Conservation (phyloP, 2,797 vertebrate species). For the Myotis myotis region DNA sequence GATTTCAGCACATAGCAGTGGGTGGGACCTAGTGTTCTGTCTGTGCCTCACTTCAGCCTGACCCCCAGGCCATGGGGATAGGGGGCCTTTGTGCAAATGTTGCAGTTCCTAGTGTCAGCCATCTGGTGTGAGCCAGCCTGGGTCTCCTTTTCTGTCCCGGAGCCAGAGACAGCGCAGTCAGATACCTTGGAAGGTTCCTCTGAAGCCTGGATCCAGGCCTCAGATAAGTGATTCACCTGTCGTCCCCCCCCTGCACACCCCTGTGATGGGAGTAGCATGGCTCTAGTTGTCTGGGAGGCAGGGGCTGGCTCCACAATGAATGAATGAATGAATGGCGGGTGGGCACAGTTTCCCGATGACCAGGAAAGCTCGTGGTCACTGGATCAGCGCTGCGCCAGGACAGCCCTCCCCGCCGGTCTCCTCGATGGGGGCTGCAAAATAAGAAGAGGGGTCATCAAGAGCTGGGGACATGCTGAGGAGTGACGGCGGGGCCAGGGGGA, state of each 20-base stretch:
- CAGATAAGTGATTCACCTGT: constrained; percentile 45
- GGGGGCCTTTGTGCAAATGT: constrained; percentile 69
- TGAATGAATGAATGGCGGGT: constrained; percentile 21
- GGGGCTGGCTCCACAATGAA: constrained; percentile 56
- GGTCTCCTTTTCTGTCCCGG: constrained; percentile 23
- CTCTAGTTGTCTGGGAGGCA: constrained; percentile 33
- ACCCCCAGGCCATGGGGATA: neutral
- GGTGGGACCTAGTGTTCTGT: constrained; percentile 1
- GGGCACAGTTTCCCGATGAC: neutral
- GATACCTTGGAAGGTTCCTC: constrained; percentile 49
- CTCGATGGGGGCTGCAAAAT: constrained; percentile 76
- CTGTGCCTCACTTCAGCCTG: constrained; percentile 24
- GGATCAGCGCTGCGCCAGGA: constrained; percentile 74
- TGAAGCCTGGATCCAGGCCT: constrained; percentile 39
- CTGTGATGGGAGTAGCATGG: constrained; percentile 47
- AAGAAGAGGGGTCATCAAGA: neutral
- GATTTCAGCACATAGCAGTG: constrained; percentile 26
- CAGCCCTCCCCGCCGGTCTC: constrained; percentile 78
- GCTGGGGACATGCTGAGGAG: neutral
- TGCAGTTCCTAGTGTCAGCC: constrained; percentile 53
- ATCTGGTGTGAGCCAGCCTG: neutral
- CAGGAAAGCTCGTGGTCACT: constrained; percentile 49
- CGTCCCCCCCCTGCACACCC: neutral
- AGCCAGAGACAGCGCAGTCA: constrained; percentile 21
- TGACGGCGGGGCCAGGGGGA: accelerated